Evolutionary conservation across 92 coral and sea anemone species (phyloP).

Genomic region (Galaxea fascicularis): DNA sequence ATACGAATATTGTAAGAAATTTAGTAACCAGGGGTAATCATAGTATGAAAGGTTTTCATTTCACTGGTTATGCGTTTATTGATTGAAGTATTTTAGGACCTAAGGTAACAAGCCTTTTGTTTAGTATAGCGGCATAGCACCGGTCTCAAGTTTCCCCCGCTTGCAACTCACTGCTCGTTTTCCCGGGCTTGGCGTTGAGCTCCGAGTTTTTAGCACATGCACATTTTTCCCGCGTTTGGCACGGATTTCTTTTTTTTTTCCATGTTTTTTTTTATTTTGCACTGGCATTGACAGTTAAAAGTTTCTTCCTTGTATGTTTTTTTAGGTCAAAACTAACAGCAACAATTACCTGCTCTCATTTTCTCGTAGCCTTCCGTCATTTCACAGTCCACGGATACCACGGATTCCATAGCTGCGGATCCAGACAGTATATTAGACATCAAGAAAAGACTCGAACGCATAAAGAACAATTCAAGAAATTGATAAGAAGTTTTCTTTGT

Average conservation of each 20-base stretch:
- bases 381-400: conserved; percentile 39
- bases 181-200: not conserved
- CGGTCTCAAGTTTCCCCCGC: no score
- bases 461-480: conserved; percentile 69
- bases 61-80: no score
- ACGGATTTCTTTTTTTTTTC: no score
- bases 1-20: conserved; percentile 34
- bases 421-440: conserved; percentile 65
- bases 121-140: no score
- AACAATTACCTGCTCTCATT: not conserved
- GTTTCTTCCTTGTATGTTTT: no score
- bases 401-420: conserved; percentile 23
- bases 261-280: no score
- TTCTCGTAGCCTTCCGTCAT: conserved; percentile 34
- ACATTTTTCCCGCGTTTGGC: no score
- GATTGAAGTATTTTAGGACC: no score
- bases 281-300: no score
- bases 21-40: not conserved
- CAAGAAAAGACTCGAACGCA: conserved; percentile 74
- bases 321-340: no score
- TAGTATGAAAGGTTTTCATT: no score
- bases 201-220: no score
- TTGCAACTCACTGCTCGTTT: not conserved
- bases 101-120: not conserved
- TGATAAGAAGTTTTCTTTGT: not conserved